Evolutionary conservation across 1,140 invertebrate species (phyloP).

Genomic region (Metopolophium dirhodum): DNA sequence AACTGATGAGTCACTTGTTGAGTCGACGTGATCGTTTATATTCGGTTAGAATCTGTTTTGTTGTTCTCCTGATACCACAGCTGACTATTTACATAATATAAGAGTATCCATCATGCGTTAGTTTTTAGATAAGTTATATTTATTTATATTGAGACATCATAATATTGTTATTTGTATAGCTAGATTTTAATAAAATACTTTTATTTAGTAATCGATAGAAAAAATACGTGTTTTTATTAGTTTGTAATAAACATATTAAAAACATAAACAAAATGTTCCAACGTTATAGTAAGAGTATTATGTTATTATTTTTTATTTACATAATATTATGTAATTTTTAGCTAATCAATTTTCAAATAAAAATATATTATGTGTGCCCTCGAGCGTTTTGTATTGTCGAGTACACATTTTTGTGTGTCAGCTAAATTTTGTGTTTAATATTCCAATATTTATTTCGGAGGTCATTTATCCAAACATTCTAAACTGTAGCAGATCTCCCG

Average conservation of each 20-base stretch:
- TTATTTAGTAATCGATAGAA: neutral
- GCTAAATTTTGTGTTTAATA: neutral
- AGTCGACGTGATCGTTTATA: neutral
- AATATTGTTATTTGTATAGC: neutral
- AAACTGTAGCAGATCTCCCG: neutral
- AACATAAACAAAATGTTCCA: neutral
- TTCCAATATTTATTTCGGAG: neutral
- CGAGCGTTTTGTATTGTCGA: neutral
- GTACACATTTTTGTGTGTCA: neutral
- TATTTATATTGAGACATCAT: neutral
- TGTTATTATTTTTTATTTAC: neutral
- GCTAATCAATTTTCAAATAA: neutral
- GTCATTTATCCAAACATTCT: slow-evolving; percentile 10
- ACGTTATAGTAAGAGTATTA: neutral
- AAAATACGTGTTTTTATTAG: neutral
- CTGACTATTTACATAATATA: neutral
- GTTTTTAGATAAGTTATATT: neutral
- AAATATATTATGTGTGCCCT: neutral
- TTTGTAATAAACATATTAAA: neutral
- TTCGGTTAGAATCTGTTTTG: neutral
- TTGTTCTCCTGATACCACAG: neutral
- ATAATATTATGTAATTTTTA: neutral
- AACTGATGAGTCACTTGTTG: neutral
- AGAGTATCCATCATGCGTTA: neutral
- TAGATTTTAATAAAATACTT: neutral